These are phyloP conservation scores for Lymantria monacha DNA, from an alignment of 2,888 invertebrate species.

Conservation along the genomic window DNA sequence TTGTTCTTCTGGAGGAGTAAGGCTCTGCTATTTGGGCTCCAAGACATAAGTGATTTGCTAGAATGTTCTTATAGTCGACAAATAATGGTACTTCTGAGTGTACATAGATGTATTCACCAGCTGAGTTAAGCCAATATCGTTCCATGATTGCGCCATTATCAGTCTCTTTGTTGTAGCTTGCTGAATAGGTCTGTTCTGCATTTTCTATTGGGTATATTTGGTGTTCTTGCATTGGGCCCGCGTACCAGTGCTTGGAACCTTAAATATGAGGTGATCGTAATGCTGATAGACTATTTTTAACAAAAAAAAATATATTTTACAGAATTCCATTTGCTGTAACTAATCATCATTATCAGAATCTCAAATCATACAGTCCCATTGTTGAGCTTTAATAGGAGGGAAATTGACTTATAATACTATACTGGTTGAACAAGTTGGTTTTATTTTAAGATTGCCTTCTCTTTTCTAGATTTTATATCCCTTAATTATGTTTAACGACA, in stretches of 20 bases:
- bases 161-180: constrained; percentile 78
- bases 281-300: background rate
- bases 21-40: constrained; percentile 80
- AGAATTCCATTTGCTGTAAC: too few species aligned
- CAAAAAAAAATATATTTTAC: background rate
- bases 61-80: constrained; percentile 85
- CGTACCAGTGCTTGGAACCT: constrained; percentile 84
- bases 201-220: constrained; percentile 85
- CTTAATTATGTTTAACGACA: too few species aligned
- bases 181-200: constrained; percentile 69
- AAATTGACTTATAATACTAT: too few species aligned
- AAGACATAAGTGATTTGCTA: constrained; percentile 80
- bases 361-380: too few species aligned
- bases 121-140: constrained; percentile 88
- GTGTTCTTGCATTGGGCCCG: constrained; percentile 83
- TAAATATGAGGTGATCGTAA: constrained; percentile 14
- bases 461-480: too few species aligned
- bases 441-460: too few species aligned
- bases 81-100: constrained; percentile 85
- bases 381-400: too few species aligned
- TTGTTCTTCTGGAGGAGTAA: constrained; percentile 66
- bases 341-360: too few species aligned
- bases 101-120: constrained; percentile 86
- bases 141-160: constrained; percentile 84
- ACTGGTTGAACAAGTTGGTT: too few species aligned